These are phyloP conservation scores for Tribolium freemani DNA, from an alignment of 2,888 invertebrate species.

Conservation along the genomic window DNA sequence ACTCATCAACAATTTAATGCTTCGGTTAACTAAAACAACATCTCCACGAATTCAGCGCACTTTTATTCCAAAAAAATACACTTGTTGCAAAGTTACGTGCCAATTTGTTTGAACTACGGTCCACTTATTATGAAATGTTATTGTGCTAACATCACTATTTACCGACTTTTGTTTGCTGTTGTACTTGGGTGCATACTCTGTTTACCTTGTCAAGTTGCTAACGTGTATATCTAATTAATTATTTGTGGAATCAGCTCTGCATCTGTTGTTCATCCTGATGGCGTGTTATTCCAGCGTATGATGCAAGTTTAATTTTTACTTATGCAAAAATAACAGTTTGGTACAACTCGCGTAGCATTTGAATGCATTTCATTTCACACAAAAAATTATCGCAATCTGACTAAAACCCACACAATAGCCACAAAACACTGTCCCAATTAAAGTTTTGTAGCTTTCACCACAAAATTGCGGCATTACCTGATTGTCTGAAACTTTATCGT, in stretches of 20 bases:
- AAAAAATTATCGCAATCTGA: no score
- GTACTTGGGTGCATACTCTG: neutral
- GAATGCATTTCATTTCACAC: no score
- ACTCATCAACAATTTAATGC: slow-evolving; percentile 22
- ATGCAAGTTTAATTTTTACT: neutral
- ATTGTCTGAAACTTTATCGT: no score
- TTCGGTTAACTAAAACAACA: neutral
- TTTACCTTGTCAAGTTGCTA: neutral
- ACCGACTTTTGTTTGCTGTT: neutral
- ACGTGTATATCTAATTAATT: neutral
- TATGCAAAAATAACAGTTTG: no score
- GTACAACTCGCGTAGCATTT: no score
- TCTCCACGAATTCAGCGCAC: no score
- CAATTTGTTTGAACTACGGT: neutral
- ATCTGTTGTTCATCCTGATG: neutral
- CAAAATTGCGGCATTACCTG: no score
- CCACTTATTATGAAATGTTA: neutral
- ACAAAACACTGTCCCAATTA: no score
- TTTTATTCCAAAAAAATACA: neutral
- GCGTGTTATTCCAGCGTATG: no score
- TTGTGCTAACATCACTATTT: neutral
- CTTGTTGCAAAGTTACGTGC: neutral
- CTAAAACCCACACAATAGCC: no score
- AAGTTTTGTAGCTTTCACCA: no score
- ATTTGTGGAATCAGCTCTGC: neutral